Evolutionary conservation across 2,888 invertebrate species (phyloP).

Genomic region (Theretra japonica): DNA sequence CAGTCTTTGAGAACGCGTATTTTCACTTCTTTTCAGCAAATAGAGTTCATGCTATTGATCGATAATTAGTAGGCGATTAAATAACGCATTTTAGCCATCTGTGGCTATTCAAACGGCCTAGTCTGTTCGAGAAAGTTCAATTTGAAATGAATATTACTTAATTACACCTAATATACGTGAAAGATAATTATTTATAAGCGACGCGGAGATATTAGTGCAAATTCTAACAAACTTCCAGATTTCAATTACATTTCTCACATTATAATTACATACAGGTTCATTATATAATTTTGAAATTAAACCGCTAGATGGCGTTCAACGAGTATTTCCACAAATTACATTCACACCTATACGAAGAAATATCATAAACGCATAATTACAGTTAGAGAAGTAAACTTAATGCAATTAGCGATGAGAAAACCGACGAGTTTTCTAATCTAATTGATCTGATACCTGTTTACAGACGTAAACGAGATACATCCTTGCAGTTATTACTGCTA

Average conservation of each 20-base stretch:
- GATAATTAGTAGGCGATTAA: too few relatives aligned
- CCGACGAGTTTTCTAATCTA: constrained; percentile 6
- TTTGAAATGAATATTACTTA: too few relatives aligned
- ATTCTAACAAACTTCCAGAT: too few relatives aligned
- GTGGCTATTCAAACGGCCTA: too few relatives aligned
- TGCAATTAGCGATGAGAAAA: constrained; percentile 20
- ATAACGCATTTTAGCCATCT: too few relatives aligned
- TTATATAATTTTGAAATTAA: background rate
- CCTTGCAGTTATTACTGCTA: constrained; percentile 7
- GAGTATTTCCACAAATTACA: background rate
- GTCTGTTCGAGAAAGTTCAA: too few relatives aligned
- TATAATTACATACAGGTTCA: too few relatives aligned
- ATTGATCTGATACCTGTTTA: constrained; percentile 14
- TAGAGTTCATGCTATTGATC: too few relatives aligned
- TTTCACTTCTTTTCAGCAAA: background rate
- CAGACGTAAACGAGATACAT: constrained; percentile 3
- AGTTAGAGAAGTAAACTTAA: background rate
- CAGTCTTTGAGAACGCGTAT: background rate
- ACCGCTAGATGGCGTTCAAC: background rate
- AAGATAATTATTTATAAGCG: too few relatives aligned
- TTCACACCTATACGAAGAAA: background rate
- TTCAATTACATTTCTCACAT: too few relatives aligned
- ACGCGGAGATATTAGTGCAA: too few relatives aligned
- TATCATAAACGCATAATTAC: background rate
- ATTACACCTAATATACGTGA: too few relatives aligned